Base-by-base conservation (phyloP, 2,113 vertebrate genomes). In the Nothoprocta perdicaria region DNA sequence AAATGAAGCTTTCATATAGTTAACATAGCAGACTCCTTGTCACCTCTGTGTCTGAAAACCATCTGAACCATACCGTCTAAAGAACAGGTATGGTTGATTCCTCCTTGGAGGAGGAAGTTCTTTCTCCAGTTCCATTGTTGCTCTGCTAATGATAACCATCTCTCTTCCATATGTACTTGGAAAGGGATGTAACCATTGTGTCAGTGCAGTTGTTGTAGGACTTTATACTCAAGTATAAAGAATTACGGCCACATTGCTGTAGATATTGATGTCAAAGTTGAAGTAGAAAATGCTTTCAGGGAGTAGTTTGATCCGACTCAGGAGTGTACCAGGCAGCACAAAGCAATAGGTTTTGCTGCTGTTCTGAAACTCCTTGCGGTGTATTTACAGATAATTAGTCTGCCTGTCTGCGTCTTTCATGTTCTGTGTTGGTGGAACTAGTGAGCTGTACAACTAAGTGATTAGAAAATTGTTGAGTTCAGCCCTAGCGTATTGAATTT, bases 311-410 rank as follows among this genome's bases (percentile, higher is more conserved):
- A 82, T 76, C 63, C 41, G 63, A 83, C 72, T 72, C 75, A 29
- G 61, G 40, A 74, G 46, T 27, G 38, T 73, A 53, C 43, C 73
- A 93, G 89, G 86, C 35, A 15, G 74, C 86, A 94, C 65, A 94
- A 94, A 82, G 24, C 1, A 8, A 33, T 53, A 48, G 68, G 19
- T 53, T 89, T 91, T 86, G 53, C 75, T 89, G 69, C 68, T 67
- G 50, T 67, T 95, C 78, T 80, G 83, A 91, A 96, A 79, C 72
- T 76, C 48, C 79, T 88, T 0, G 0, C 43, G 72, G 48, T 85
- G 22, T 88, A 87, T 94, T 95, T 95, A 81, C 71, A 87, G 77
- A 57, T 95, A 85, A 94, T 91, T 74, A 67, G 35, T 29, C 63
- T 85, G 63, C 58, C 55, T 88, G 31, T 55, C 58, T 72, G 22